Evolutionary conservation across 2,797 vertebrate genomes (phyloP).

Genomic region (Onychomys arenicola): DNA sequence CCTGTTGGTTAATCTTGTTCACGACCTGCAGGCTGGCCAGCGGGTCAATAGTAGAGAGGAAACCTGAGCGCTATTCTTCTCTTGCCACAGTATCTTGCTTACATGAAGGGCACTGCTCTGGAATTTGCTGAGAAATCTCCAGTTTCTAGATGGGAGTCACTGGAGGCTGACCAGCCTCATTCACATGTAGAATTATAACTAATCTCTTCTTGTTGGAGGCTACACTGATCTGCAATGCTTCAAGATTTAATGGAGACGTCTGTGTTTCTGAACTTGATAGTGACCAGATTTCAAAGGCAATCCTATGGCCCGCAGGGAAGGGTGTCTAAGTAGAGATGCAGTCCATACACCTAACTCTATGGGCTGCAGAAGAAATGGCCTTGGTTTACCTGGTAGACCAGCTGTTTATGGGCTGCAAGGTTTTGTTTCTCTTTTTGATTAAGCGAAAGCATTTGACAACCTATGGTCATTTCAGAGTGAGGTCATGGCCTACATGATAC

Average conservation of each 20-base stretch:
- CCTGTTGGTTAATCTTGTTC: background rate
- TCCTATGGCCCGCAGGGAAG: constrained; percentile 13
- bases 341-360: constrained; percentile 40
- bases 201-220: constrained; percentile 21
- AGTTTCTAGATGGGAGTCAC: background rate
- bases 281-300: constrained; percentile 69
- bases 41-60: background rate
- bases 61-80: background rate
- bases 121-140: background rate
- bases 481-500: background rate
- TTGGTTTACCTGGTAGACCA: constrained; percentile 60
- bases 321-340: constrained; percentile 46
- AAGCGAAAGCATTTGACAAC: background rate
- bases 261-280: constrained; percentile 54
- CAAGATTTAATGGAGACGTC: constrained; percentile 59
- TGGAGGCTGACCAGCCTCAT: background rate
- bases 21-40: background rate
- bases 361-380: constrained; percentile 29
- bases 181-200: background rate
- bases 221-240: constrained; percentile 2
- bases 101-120: background rate
- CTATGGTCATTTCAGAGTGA: constrained; percentile 7
- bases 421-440: constrained; percentile 45
- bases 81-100: background rate
- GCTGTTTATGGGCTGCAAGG: background rate